Evolutionary conservation across 2,113 vertebrate genomes (phyloP).

Genomic region (Larimichthys polyactis): DNA sequence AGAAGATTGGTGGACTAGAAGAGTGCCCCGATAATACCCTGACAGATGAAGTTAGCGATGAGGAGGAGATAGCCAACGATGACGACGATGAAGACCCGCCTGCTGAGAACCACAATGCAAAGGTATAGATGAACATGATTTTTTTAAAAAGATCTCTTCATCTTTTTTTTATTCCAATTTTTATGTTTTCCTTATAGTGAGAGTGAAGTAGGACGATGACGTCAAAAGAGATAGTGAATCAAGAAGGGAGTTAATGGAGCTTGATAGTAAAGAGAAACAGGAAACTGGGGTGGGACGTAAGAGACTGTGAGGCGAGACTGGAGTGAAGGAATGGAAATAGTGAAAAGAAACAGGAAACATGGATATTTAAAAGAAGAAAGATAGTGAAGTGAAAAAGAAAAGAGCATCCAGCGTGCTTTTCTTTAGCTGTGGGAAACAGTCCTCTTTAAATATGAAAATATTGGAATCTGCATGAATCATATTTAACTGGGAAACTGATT

Average conservation of each 20-base stretch:
- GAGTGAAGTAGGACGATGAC: not conserved
- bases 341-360: slow-evolving; percentile 33
- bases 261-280: slow-evolving; percentile 36
- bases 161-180: not conserved
- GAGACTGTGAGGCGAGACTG: slow-evolving; percentile 31
- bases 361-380: slow-evolving; percentile 4
- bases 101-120: slow-evolving; percentile 66
- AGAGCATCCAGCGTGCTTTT: not conserved
- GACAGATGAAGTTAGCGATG: slow-evolving; percentile 82
- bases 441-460: not conserved
- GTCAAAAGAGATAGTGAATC: not conserved
- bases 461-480: not conserved
- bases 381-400: slow-evolving; percentile 8
- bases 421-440: not conserved
- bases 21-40: slow-evolving; percentile 77
- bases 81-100: slow-evolving; percentile 73
- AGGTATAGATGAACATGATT: slow-evolving; percentile 45
- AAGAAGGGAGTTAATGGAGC: not conserved
- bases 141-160: too few relatives aligned
- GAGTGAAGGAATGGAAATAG: slow-evolving; percentile 9
- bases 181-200: not conserved
- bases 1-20: slow-evolving; percentile 86
- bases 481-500: not conserved
- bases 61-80: slow-evolving; percentile 78
- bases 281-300: slow-evolving; percentile 27